Conservation (phyloP, 30 jellyfish, hydroid and myxozoan species). For the Aurelia sp. region DNA sequence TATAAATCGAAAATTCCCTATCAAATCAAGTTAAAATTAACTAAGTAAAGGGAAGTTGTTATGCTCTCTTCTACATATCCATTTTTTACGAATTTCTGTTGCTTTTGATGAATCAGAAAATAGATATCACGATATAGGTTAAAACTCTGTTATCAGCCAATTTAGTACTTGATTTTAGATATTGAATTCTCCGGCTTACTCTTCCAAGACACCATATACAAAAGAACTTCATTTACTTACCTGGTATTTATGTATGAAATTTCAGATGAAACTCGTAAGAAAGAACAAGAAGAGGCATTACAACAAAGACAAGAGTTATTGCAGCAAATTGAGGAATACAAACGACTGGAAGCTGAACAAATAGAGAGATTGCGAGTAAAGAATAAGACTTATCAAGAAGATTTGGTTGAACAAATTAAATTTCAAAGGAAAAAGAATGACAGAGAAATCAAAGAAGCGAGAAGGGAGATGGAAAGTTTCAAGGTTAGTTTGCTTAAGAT, state of each 20-base stretch:
- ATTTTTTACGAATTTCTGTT: too few species aligned
- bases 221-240: too few species aligned
- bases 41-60: too few species aligned
- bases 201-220: too few species aligned
- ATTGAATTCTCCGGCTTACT: too few species aligned
- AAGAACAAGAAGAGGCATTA: conserved; percentile 82
- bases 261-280: conserved; percentile 64
- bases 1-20: too few species aligned
- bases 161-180: too few species aligned
- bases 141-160: too few species aligned
- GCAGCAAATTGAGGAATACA: conserved; percentile 86
- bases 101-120: too few species aligned
- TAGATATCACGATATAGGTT: too few species aligned
- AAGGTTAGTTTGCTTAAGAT: conserved; percentile 43
- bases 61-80: too few species aligned
- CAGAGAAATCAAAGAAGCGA: conserved; percentile 83
- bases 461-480: conserved; percentile 73
- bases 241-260: neutral
- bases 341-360: conserved; percentile 80
- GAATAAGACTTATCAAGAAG: conserved; percentile 76
- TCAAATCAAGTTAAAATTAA: too few species aligned
- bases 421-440: conserved; percentile 73
- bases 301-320: conserved; percentile 77
- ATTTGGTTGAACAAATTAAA: conserved; percentile 81
- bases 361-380: conserved; percentile 54